Evolutionary conservation across 92 coral and sea anemone species (phyloP), one percentile per base, ranked within the genome.

Genomic region (Umimayanthus chanpuru): DNA sequence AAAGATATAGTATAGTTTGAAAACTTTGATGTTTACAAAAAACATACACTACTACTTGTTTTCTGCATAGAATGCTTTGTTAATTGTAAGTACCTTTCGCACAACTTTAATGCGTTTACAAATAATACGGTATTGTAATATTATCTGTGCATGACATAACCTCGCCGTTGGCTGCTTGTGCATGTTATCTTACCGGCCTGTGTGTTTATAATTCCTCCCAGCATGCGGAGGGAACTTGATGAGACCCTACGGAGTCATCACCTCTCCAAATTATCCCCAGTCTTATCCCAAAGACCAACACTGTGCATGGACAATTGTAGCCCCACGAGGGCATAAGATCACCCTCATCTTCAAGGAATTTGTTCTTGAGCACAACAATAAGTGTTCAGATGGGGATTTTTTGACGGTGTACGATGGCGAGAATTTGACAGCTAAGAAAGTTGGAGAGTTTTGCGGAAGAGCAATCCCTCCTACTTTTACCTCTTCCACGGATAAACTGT

Each of bases 281-380:
- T 25, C 58, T 38, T 94, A 94, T 88, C 87, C 92, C 58, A 80
- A 81, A 47, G 76, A 79, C 86, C 74, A 72, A 15, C 89, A 86
- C 38, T 94, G 96, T 21, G 85, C 92, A 12, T 94, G 96, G 96
- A 94, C 89, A 11, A 92, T 94, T 80, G 82, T 73, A 44, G 96
- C 94, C 20, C 90, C 94, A 49, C 71, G 91, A 1, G 93, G 92
- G 64, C 91, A 92, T 90, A 92, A 89, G 79, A 94, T 94, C 81
- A 88, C 89, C 30, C 91, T 94, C 79, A 75, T 32, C 28, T 88
- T 94, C 43, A 26, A 79, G 23, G 93, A 92, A n/a, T 94, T 94
- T 76, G 73, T 73, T 2, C 91, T 94, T 15, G 93, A 94, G 81
- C 38, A 81, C 30, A 86, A 89, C 50, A 55, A n/a, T 38, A 55